A percentile compares a stretch with the other conserved stretches of the same genome.
phyloP scores from a whole-genome alignment of 53 echinoderm and acorn worm genomes.

The Patiria pectinifera region DNA sequence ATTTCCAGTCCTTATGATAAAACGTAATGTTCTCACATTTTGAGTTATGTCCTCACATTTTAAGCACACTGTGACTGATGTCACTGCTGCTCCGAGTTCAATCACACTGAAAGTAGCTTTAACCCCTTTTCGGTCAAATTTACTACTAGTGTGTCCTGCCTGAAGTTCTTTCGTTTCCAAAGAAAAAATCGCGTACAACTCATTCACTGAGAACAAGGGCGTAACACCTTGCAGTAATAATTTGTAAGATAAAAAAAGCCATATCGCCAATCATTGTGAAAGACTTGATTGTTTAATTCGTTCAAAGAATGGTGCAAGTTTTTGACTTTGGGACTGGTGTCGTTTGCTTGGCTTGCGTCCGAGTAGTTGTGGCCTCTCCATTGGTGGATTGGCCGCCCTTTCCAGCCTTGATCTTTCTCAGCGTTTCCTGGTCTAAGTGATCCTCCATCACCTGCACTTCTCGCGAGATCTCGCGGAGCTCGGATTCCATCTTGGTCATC shows the following conservation, averaged over 20 bases:
- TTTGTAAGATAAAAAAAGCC: neutral
- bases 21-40: too few species aligned
- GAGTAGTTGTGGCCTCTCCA: conserved; percentile 43
- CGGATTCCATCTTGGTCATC: conserved; percentile 79
- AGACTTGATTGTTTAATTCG: neutral
- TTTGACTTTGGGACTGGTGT: conserved; percentile 70
- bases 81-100: too few species aligned
- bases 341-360: conserved; percentile 22
- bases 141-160: too few species aligned
- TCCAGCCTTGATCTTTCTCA: conserved; percentile 59
- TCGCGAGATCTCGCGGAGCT: conserved; percentile 82
- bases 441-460: conserved; percentile 83
- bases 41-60: too few species aligned
- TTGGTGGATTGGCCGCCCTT: conserved; percentile 17
- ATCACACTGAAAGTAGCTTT: too few species aligned
- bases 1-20: too few species aligned
- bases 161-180: too few species aligned
- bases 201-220: neutral
- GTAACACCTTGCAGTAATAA: neutral
- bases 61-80: too few species aligned
- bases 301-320: conserved; percentile 81
- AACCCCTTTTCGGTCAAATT: too few species aligned
- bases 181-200: too few species aligned
- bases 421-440: conserved; percentile 79
- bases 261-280: neutral